Percentiles rank a stretch among this genome's conserved stretches.
Evolutionary conservation across 2,888 invertebrate species (phyloP).

Genomic region (Dascillus cervinus): DNA sequence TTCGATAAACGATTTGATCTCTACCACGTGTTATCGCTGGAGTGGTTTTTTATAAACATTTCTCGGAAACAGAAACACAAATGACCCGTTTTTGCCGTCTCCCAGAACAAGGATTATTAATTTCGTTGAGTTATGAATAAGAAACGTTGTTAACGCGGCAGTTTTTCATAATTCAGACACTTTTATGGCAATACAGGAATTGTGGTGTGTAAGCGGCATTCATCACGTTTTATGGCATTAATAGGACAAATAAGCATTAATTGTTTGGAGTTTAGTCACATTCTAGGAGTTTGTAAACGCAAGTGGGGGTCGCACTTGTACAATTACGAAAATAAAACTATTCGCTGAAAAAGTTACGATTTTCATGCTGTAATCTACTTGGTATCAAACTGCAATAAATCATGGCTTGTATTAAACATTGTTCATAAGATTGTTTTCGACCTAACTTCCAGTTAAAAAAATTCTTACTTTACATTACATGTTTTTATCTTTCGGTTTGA

Average conservation of each 20-base stretch:
- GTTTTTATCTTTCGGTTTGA: no score
- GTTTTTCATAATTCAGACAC: conserved; percentile 11
- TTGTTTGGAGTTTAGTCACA: no score
- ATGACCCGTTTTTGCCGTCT: conserved; percentile 15
- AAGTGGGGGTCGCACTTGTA: no score
- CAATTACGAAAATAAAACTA: no score
- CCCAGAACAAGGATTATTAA: conserved; percentile 17
- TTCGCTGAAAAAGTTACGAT: no score
- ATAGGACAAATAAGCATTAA: conserved; percentile 16
- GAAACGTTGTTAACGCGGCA: conserved; percentile 12
- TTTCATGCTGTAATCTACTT: no score
- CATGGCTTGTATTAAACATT: no score
- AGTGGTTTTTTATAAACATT: conserved; percentile 20
- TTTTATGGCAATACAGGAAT: conserved; percentile 11
- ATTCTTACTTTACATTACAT: no score
- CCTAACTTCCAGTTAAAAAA: no score
- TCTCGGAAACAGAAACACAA: conserved; percentile 12
- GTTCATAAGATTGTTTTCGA: no score
- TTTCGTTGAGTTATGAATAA: conserved; percentile 11
- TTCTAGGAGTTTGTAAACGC: no score
- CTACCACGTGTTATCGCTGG: conserved; percentile 21
- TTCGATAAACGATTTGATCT: conserved; percentile 18
- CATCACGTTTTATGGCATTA: conserved; percentile 13
- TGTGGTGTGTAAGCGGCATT: conserved; percentile 7
- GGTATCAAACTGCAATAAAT: no score